A percentile compares a stretch with the other conserved stretches of the same genome.
Evolutionary conservation across 2,113 vertebrate genomes (phyloP).

Genomic region (Ceratotherium simum): DNA sequence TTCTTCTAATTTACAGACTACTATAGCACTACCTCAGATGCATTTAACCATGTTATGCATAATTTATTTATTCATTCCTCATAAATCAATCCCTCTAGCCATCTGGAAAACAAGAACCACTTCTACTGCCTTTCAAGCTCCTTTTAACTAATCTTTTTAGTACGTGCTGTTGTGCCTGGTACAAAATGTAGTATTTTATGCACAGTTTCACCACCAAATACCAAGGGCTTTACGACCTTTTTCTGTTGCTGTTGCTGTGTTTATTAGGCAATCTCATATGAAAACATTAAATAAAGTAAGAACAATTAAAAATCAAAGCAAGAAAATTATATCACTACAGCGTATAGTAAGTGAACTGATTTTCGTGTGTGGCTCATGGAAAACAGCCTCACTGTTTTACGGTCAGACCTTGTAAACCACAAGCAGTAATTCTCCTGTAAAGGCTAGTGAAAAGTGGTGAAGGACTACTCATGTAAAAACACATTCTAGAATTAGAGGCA

Average conservation of each 20-base stretch:
- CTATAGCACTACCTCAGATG: conserved; percentile 59
- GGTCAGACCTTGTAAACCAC: conserved; percentile 26
- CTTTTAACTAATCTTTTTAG: conserved; percentile 66
- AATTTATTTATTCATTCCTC: conserved; percentile 73
- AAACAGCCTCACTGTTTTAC: conserved; percentile 46
- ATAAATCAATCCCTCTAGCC: conserved; percentile 66
- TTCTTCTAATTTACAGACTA: conserved; percentile 68
- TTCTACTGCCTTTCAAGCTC: conserved; percentile 62
- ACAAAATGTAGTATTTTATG: conserved; percentile 57
- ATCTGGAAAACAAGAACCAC: conserved; percentile 72
- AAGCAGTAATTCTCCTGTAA: conserved; percentile 41
- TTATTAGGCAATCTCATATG: conserved; percentile 11
- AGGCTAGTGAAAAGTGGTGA: background rate
- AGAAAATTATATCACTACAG: conserved; percentile 16
- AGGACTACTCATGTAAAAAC: conserved; percentile 26
- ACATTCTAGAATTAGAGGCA: conserved; percentile 29
- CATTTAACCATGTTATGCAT: conserved; percentile 61
- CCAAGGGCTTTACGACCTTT: conserved; percentile 22
- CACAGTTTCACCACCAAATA: background rate
- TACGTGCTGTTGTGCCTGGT: background rate
- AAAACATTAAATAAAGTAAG: conserved; percentile 49
- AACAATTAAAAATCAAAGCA: conserved; percentile 65
- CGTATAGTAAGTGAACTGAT: background rate
- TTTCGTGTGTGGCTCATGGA: background rate
- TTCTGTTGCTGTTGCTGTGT: background rate